These are phyloP conservation scores for Drosophila simulans DNA, from an alignment of 1,140 invertebrate species.

Conservation along the genomic window DNA sequence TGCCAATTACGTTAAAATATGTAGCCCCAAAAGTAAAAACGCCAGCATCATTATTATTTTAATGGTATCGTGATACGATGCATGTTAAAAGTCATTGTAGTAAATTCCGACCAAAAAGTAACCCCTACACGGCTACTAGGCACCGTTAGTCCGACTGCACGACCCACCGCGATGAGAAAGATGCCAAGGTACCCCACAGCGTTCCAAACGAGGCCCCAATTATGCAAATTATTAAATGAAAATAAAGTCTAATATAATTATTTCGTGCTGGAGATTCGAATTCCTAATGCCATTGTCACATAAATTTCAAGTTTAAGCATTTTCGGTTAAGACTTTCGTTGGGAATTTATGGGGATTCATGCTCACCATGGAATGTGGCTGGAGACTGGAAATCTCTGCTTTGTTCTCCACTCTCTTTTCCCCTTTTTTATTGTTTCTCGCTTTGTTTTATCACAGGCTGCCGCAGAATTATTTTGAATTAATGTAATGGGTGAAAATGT, in stretches of 20 bases:
- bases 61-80: neutral
- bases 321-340: slow-evolving; percentile 60
- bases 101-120: neutral
- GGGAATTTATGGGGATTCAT: slow-evolving; percentile 53
- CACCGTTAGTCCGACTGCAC: slow-evolving; percentile 25
- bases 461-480: slow-evolving; percentile 30
- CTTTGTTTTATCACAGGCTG: slow-evolving; percentile 34
- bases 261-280: slow-evolving; percentile 58
- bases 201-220: slow-evolving; percentile 32
- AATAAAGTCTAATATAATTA: slow-evolving; percentile 62
- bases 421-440: slow-evolving; percentile 29
- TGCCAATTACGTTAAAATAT: too few relatives aligned
- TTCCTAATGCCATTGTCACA: slow-evolving; percentile 65
- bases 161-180: slow-evolving; percentile 30
- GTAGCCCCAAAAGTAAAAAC: too few relatives aligned
- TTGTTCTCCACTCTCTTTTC: slow-evolving; percentile 39
- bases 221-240: slow-evolving; percentile 65
- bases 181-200: slow-evolving; percentile 18
- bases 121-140: slow-evolving; percentile 5
- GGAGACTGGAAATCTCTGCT: slow-evolving; percentile 35
- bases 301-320: slow-evolving; percentile 78
- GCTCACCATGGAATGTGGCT: slow-evolving; percentile 49
- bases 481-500: slow-evolving; percentile 40
- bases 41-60: too few relatives aligned
- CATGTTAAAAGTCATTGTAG: neutral